A percentile compares a stretch with the other conserved stretches of the same genome.
Evolutionary conservation across 53 echinoderm and acorn worm species (phyloP).

Genomic region (Astropecten irregularis): DNA sequence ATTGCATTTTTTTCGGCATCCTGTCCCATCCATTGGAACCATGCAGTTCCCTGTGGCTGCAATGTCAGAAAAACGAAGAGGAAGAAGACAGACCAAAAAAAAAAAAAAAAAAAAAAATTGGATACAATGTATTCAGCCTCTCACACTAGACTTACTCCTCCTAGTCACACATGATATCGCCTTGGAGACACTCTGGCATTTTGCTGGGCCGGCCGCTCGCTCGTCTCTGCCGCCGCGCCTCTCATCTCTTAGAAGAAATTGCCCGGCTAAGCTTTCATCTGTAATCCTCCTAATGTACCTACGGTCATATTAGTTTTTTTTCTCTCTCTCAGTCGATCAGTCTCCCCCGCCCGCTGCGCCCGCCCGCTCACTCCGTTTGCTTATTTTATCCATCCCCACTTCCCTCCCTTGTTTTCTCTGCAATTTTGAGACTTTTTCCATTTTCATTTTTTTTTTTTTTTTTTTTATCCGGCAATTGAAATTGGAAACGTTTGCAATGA

Average conservation of each 20-base stretch:
- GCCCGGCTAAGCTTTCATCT: background rate
- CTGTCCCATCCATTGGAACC: background rate
- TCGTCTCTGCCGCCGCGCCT: background rate
- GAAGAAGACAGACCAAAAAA: background rate
- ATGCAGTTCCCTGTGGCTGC: background rate
- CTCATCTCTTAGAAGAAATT: background rate
- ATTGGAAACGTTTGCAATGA: conserved; percentile 34
- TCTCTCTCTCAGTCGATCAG: no score
- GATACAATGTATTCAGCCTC: background rate
- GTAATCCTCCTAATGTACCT: background rate
- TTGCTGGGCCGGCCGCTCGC: background rate
- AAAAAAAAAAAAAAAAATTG: background rate
- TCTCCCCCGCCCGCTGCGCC: no score
- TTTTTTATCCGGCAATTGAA: background rate
- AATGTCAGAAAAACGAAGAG: background rate
- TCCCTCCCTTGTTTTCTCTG: no score
- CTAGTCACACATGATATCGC: background rate
- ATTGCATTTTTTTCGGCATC: no score
- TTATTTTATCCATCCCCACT: no score
- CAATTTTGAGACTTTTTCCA: background rate
- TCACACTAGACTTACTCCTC: background rate
- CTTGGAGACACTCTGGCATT: conserved; percentile 4
- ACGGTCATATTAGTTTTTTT: background rate
- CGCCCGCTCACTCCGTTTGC: no score
- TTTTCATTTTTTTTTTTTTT: background rate